Evolutionary conservation across 2,113 vertebrate genomes (phyloP).

Genomic region (Acanthisitta chloris): DNA sequence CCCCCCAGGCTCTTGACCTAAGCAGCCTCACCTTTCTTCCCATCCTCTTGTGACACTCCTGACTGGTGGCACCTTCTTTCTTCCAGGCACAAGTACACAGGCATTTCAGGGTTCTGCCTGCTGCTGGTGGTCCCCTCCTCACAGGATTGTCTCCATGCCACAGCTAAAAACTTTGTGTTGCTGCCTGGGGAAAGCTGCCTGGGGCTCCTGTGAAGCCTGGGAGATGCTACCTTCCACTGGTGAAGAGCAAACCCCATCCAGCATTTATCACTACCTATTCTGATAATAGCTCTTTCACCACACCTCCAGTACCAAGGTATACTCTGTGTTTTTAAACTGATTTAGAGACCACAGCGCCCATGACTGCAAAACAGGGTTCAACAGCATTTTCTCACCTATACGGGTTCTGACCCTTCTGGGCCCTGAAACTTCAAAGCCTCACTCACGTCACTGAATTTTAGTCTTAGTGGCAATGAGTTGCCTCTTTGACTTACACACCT

Average conservation of each 20-base stretch:
- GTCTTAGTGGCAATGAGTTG: neutral
- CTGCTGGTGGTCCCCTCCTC: neutral
- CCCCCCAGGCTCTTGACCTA: neutral
- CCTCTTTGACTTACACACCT: neutral
- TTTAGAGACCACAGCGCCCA: neutral
- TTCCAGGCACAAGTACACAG: neutral
- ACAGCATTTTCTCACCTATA: rapidly evolving
- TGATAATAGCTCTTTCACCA: neutral
- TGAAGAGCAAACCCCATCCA: neutral
- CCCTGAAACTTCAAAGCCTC: neutral
- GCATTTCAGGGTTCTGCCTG: neutral
- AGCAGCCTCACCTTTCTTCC: neutral
- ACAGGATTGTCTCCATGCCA: neutral
- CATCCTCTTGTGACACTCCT: neutral
- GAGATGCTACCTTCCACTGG: neutral
- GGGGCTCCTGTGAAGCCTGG: neutral
- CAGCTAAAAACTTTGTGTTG: neutral
- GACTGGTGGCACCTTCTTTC: neutral
- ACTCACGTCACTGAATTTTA: neutral
- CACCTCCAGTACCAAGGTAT: neutral
- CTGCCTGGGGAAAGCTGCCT: rapidly evolving
- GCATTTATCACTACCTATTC: neutral
- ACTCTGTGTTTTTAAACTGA: neutral
- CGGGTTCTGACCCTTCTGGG: neutral
- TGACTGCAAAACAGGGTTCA: neutral